Percentiles rank a stretch among this genome's conserved stretches.
phyloP scores from a whole-genome alignment of 2,888 invertebrate species.

The Andrena fulva region DNA sequence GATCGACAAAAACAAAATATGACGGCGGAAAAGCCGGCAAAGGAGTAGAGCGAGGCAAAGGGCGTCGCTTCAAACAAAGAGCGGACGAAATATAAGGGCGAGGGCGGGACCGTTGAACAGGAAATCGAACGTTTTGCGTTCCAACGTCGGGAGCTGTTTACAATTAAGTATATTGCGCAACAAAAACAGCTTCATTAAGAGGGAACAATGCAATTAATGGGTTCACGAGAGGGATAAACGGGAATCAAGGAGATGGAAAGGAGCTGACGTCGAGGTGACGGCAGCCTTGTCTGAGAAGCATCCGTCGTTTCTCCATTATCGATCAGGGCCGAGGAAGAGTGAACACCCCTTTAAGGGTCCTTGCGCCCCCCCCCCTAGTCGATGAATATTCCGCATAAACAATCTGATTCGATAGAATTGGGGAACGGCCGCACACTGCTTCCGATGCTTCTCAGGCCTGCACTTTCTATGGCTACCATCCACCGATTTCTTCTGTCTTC shows the following conservation, averaged over 20 bases:
- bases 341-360: slow-evolving; percentile 69
- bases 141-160: slow-evolving; percentile 51
- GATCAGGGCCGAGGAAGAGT: slow-evolving; percentile 71
- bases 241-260: slow-evolving; percentile 55
- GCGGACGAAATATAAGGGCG: background rate
- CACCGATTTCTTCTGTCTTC: slow-evolving; percentile 6
- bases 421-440: slow-evolving; percentile 29
- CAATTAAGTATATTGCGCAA: slow-evolving; percentile 70
- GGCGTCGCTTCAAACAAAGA: slow-evolving; percentile 19
- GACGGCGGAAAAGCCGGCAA: background rate
- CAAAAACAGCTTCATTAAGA: slow-evolving; percentile 74
- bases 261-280: slow-evolving; percentile 49
- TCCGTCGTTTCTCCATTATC: slow-evolving; percentile 73
- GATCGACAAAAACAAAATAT: background rate
- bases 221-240: slow-evolving; percentile 62
- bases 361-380: slow-evolving; percentile 54
- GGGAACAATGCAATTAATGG: slow-evolving; percentile 73
- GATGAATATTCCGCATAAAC: slow-evolving; percentile 74
- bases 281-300: slow-evolving; percentile 69
- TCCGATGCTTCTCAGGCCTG: slow-evolving; percentile 21
- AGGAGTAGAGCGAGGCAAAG: background rate
- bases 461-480: slow-evolving; percentile 23
- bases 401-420: slow-evolving; percentile 70
- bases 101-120: slow-evolving; percentile 31
- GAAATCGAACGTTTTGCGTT: slow-evolving; percentile 63